These are phyloP conservation scores for Galleria mellonella DNA, from an alignment of 1,140 invertebrate genomes.

Conservation along the genomic window DNA sequence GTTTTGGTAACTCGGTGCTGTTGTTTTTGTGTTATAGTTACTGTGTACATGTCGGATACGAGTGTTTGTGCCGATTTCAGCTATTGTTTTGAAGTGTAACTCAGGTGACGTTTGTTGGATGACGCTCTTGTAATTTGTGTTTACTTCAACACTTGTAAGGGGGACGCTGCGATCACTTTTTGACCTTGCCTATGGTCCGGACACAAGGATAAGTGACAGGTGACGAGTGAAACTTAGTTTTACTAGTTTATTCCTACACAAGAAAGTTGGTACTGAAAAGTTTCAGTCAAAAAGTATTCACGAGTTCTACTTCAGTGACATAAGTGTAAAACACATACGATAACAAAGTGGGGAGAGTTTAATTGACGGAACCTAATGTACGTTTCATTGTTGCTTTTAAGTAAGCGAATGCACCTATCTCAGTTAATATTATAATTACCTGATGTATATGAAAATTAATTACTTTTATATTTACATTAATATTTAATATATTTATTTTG, in stretches of 20 bases:
- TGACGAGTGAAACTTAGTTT: slow-evolving; percentile 50
- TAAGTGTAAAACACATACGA: neutral
- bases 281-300: slow-evolving; percentile 49
- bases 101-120: slow-evolving; percentile 54
- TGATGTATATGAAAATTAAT: too few relatives aligned
- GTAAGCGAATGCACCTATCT: too few relatives aligned
- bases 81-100: slow-evolving; percentile 70
- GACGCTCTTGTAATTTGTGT: slow-evolving; percentile 62
- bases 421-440: too few relatives aligned
- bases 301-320: slow-evolving; percentile 10
- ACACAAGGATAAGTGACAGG: slow-evolving; percentile 47
- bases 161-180: slow-evolving; percentile 43
- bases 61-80: slow-evolving; percentile 57
- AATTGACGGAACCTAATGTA: too few relatives aligned
- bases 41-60: slow-evolving; percentile 21
- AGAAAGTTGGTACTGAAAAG: slow-evolving; percentile 61
- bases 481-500: too few relatives aligned
- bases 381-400: too few relatives aligned
- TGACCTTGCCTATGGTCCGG: slow-evolving; percentile 46
- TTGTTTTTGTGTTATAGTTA: slow-evolving; percentile 33
- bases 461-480: too few relatives aligned
- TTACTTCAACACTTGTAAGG: slow-evolving; percentile 55
- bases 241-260: slow-evolving; percentile 36
- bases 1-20: slow-evolving; percentile 44
- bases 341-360: too few relatives aligned